Percentiles rank a stretch among this genome's conserved stretches.
Conservation (phyloP, 2,797 vertebrate genomes). For the Lates japonicus region DNA sequence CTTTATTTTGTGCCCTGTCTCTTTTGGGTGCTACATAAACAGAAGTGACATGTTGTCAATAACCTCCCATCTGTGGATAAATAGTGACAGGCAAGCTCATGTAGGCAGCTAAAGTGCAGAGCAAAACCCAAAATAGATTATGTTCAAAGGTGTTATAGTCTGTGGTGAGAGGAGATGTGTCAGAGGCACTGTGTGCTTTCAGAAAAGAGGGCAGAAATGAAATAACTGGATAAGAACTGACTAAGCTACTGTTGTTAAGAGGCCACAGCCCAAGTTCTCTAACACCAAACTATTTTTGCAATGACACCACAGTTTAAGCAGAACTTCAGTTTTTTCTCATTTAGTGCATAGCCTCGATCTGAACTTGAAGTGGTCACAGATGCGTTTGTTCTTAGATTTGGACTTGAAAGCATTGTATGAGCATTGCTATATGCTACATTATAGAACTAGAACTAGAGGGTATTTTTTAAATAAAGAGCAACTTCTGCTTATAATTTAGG, state of each 20-base stretch:
- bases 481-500: slow-evolving; percentile 2
- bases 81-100: neutral
- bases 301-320: neutral
- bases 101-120: neutral
- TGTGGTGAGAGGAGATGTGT: neutral
- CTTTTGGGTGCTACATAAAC: neutral
- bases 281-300: neutral
- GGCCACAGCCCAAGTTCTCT: neutral
- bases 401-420: neutral
- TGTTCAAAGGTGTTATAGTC: neutral
- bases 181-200: neutral
- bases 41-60: neutral
- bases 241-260: neutral
- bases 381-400: neutral
- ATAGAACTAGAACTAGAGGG: neutral
- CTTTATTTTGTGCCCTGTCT: neutral
- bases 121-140: neutral
- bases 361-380: neutral
- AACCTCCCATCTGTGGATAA: neutral
- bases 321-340: neutral
- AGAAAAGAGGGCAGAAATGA: slow-evolving; percentile 2
- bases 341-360: neutral
- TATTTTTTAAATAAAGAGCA: neutral
- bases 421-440: neutral
- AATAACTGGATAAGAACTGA: neutral